Base-by-base conservation (phyloP, 2,888 invertebrate species). In the Nysson spinosus region DNA sequence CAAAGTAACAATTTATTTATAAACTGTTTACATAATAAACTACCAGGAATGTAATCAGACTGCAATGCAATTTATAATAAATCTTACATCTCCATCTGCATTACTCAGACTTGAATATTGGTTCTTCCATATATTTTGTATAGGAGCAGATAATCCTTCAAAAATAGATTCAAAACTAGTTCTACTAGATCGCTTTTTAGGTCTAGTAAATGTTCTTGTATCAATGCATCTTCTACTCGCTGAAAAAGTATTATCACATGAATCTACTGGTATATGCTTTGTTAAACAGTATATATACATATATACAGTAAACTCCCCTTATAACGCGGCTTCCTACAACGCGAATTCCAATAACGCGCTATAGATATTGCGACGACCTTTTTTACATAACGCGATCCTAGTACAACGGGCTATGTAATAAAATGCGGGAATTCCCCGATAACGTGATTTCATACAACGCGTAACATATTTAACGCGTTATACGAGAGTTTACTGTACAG, bases 161-260 rank as follows among this genome's bases (percentile, higher is more conserved):
- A 75, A 68, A 43, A 84, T 75, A 22, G 78, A 80, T 50, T 92
- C 92, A 67, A 93, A 90, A 78, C 90, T 91, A 26, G 91, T 90
- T 57, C 92, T 88, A 24, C 85, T 88, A 7, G 87, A 84, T 54
- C 90, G 88, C 79, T 91, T 91, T 82, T 93, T 93, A 16, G 92
- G 92, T 74, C 91, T 89, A 47, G 93, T 93, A 84, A 91, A 93
- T 6, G 93, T 93, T 77, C 93, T 88, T 0, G 92, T 91, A 81
- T 93, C 93, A 77, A 93, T 91, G 64, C 72, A 81, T 67, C 72
- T 81, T 66, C 65, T 79, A 19, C 51, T 71, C 55, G 46, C 84
- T 82, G 22, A 34, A 69, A 24, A 47, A 7, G 61, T n/a, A 40
- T 40, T 4, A 35, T n/a, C n/a, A n/a, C n/a, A n/a, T n/a, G n/a